These are phyloP conservation scores for Neolamprologus sp. DNA, from an alignment of 2,113 vertebrate genomes.

Conservation along the genomic window DNA sequence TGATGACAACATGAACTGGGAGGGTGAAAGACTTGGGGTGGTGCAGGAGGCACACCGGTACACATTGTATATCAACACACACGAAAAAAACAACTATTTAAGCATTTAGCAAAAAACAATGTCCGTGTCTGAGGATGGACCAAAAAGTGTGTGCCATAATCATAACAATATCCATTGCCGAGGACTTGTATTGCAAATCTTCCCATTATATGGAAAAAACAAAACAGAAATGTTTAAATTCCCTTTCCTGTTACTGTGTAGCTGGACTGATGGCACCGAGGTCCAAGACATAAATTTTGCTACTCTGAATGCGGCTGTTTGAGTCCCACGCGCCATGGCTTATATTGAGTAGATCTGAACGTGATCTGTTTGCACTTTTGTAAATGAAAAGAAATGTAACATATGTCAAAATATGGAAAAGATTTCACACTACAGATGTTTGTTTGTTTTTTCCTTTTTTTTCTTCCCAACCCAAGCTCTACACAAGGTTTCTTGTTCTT, in stretches of 20 bases:
- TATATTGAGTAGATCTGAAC: constrained; percentile 18
- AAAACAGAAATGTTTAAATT: constrained; percentile 74
- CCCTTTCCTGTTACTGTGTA: constrained; percentile 64
- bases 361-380: constrained; percentile 69
- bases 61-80: constrained; percentile 64
- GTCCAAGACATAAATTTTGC: constrained; percentile 29
- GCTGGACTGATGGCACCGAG: constrained; percentile 17
- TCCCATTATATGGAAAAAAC: constrained; percentile 58
- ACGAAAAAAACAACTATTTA: constrained; percentile 75
- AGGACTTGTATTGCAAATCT: constrained; percentile 53
- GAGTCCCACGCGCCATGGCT: constrained; percentile 13
- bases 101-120: constrained; percentile 79
- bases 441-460: constrained; percentile 19
- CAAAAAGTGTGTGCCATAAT: constrained; percentile 90
- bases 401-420: constrained; percentile 38
- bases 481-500: constrained; percentile 8
- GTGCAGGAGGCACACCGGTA: constrained; percentile 39
- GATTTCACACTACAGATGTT: constrained; percentile 47
- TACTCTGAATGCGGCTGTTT: not conserved
- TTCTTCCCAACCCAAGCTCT: constrained; percentile 2
- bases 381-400: constrained; percentile 59
- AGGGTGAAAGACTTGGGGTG: constrained; percentile 34
- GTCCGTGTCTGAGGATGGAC: constrained; percentile 83
- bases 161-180: constrained; percentile 67
- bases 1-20: constrained; percentile 58